Evolutionary conservation across 2,113 vertebrate species (phyloP), one percentile per base, ranked within the genome.

Genomic region (Ptyas mucosa): DNA sequence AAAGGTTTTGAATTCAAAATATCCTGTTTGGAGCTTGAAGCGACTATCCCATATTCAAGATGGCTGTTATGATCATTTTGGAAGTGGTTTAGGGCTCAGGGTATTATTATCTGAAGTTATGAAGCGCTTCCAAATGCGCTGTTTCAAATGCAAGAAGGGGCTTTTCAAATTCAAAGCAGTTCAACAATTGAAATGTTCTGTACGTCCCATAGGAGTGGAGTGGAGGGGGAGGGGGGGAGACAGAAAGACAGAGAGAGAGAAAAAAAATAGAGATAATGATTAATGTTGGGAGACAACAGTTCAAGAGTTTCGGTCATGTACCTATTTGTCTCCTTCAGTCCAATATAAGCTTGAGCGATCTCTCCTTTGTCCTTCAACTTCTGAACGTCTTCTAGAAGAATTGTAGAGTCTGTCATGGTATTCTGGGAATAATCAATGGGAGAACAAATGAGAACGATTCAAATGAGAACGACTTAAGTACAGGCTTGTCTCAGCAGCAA

Each of bases 321-420:
- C 98, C 98, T 99, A 97, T 99, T 99, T 49, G 99, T 99, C 95
- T 99, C 99, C 97, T 99, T 99, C 96, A 99, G 98, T n/a, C 99
- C 98, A 58, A 99, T 97, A 95, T 99, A 99, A 0, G 99, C 99
- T 97, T 99, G 99, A 81, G 99, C 99, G 96, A 99, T 98, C 97
- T 99, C 99, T 55, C 98, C 99, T 93, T 98, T 98, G 92, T 99
- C 99, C 94, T 99, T 99, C 98, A 99, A 98, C 97, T 99, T 99
- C 18, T 98, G 98, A 46, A 99, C 98, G 91, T 99, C 99, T 95
- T 99, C 98, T 91, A 98, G 97, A 92, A 98, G 98, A 90, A 98
- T 96, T 46, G 98, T 98, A 18, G 98, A 97, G 95, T 99, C 99
- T 0, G 99, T 99, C 99, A 99, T 99, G 87, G 99, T 99, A 94